Conservation (phyloP, 2,113 vertebrate genomes). For the Hyperoodon ampullatus region DNA sequence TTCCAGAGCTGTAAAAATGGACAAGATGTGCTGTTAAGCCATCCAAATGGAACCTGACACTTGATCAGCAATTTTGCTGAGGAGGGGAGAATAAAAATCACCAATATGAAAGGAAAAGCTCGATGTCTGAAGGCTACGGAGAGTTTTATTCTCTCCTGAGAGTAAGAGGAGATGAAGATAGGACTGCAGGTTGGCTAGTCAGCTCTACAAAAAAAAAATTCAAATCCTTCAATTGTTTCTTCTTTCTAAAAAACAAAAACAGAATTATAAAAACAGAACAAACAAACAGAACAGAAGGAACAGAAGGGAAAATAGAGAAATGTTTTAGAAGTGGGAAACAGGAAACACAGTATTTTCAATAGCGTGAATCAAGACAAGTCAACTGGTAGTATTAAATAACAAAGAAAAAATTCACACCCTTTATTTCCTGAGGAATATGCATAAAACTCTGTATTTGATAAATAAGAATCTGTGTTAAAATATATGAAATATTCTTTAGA, state of each 20-base stretch:
- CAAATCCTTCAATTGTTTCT: background rate
- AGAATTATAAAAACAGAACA: background rate
- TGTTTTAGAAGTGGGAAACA: background rate
- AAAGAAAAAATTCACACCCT: background rate
- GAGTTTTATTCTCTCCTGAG: background rate
- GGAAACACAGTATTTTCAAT: background rate
- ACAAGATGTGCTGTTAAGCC: constrained; percentile 46
- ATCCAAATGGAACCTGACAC: constrained; percentile 54
- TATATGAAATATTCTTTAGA: background rate
- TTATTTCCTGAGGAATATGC: background rate
- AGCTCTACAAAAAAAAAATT: background rate
- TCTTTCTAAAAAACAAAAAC: background rate
- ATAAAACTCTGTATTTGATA: background rate
- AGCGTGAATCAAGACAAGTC: background rate
- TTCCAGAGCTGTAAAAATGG: constrained; percentile 67
- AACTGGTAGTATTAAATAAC: background rate
- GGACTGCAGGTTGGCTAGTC: background rate
- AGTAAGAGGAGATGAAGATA: background rate
- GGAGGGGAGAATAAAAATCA: constrained; percentile 20
- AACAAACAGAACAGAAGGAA: background rate
- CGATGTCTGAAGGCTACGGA: background rate
- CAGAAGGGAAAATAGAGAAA: background rate
- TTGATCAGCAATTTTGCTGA: constrained; percentile 45
- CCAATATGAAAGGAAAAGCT: background rate
- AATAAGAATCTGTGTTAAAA: background rate